phyloP scores from a whole-genome alignment of 2,888 invertebrate genomes.

The Pristionchus exspectatus region DNA sequence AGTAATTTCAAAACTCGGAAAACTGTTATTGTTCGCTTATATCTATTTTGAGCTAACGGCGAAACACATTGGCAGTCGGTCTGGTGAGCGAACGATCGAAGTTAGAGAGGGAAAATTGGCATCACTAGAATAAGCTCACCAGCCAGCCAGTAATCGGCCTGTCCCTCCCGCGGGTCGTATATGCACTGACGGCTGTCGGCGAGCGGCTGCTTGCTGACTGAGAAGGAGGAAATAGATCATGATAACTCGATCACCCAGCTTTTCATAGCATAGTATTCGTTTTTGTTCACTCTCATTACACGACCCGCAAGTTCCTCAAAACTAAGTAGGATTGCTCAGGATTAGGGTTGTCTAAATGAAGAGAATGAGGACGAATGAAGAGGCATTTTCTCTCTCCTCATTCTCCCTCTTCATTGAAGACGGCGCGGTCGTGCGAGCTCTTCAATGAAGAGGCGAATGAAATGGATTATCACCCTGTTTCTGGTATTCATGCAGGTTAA shows the following conservation, averaged over 20 bases:
- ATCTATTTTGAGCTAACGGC: constrained; percentile 66
- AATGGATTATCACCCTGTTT: too few relatives aligned
- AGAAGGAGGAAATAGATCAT: too few relatives aligned
- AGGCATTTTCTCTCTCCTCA: too few relatives aligned
- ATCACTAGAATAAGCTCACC: neutral
- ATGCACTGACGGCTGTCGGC: constrained; percentile 94
- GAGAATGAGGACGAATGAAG: too few relatives aligned
- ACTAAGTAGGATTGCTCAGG: too few relatives aligned
- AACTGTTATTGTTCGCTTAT: neutral
- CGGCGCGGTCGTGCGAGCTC: too few relatives aligned
- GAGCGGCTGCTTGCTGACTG: constrained; percentile 86
- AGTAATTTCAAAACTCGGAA: neutral
- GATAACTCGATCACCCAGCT: neutral
- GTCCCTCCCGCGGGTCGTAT: constrained; percentile 88
- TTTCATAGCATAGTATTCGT: neutral
- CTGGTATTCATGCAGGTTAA: too few relatives aligned
- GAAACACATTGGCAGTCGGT: neutral
- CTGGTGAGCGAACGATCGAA: neutral
- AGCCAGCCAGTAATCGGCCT: constrained; percentile 42
- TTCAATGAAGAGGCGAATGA: too few relatives aligned
- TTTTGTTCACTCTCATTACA: neutral
- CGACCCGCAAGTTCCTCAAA: too few relatives aligned
- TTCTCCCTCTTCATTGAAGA: too few relatives aligned
- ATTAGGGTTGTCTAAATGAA: too few relatives aligned
- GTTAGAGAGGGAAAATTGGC: neutral